Evolutionary conservation across 2,113 vertebrate species (phyloP).

Genomic region (Callopanchax toddi): DNA sequence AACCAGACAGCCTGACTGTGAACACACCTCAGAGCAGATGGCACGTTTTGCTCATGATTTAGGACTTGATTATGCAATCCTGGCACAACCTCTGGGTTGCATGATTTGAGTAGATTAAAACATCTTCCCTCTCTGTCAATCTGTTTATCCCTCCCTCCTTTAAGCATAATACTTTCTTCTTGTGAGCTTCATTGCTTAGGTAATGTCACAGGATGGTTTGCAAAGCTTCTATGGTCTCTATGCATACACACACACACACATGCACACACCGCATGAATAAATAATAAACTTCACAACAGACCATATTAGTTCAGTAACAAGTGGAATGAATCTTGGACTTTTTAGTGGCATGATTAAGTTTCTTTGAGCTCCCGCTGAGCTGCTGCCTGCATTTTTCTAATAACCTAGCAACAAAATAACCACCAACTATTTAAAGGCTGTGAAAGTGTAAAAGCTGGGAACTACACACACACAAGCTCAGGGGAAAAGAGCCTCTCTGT

Average conservation of each 20-base stretch:
- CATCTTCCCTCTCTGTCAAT: conserved; percentile 42
- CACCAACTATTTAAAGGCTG: conserved; percentile 56
- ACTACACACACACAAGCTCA: conserved; percentile 4
- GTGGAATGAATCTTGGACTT: background rate
- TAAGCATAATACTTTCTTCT: conserved; percentile 37
- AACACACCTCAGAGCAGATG: conserved; percentile 63
- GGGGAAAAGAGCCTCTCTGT: conserved; percentile 21
- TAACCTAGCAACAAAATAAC: conserved; percentile 61
- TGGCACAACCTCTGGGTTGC: conserved; percentile 57
- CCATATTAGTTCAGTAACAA: background rate
- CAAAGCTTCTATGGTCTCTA: conserved; percentile 29
- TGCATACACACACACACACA: background rate
- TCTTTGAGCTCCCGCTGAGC: conserved; percentile 27
- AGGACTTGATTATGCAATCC: conserved; percentile 55
- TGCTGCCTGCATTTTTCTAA: conserved; percentile 33
- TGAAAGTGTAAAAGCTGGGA: conserved; percentile 47
- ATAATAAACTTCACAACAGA: background rate
- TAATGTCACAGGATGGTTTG: no score
- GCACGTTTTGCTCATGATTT: conserved; percentile 36
- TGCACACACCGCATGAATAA: conserved; percentile 2
- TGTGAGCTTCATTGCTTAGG: conserved; percentile 47
- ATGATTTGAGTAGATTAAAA: conserved; percentile 70
- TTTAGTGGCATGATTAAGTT: conserved; percentile 18
- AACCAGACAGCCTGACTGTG: conserved; percentile 29
- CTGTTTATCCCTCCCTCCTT: conserved; percentile 12